phyloP scores from a whole-genome alignment of 2,113 vertebrate species.

The Holacanthus passer region DNA sequence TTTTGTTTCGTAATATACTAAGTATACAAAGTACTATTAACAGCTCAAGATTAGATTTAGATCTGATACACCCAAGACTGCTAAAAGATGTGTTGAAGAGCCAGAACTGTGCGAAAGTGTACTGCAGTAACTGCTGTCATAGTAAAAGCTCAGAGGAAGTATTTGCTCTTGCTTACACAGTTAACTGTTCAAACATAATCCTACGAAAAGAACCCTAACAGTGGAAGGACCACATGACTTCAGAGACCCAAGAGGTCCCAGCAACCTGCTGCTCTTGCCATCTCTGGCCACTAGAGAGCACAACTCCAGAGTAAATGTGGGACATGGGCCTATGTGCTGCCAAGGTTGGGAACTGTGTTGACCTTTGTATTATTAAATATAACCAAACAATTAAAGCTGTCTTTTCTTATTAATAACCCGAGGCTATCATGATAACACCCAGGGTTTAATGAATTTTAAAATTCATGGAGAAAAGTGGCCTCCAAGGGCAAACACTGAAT shows the following conservation, averaged over 20 bases:
- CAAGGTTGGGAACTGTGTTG: slow-evolving; percentile 66
- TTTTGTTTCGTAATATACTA: not conserved
- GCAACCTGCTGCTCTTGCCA: slow-evolving; percentile 2
- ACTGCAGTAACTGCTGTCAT: slow-evolving; percentile 30
- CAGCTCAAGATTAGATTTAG: not conserved
- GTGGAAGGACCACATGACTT: slow-evolving; percentile 24
- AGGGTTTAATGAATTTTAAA: slow-evolving; percentile 48
- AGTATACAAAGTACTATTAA: not conserved
- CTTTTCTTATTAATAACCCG: slow-evolving; percentile 53
- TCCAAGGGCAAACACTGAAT: slow-evolving; percentile 47
- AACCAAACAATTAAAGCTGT: slow-evolving; percentile 58
- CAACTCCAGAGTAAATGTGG: slow-evolving; percentile 10
- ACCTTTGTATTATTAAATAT: slow-evolving; percentile 69
- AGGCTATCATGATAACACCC: slow-evolving; percentile 41
- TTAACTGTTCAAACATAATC: slow-evolving; percentile 9
- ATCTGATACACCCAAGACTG: not conserved
- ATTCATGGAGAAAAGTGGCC: slow-evolving; percentile 47
- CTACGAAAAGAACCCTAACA: not conserved
- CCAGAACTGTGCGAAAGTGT: not conserved
- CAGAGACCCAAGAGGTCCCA: slow-evolving; percentile 19
- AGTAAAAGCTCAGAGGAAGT: slow-evolving; percentile 50
- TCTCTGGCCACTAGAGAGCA: slow-evolving; percentile 73
- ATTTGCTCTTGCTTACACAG: slow-evolving; percentile 22
- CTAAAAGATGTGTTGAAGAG: not conserved
- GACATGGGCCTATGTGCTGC: not conserved